Evolutionary conservation across 2,113 vertebrate species (phyloP).

Genomic region (Taxidea taxus): DNA sequence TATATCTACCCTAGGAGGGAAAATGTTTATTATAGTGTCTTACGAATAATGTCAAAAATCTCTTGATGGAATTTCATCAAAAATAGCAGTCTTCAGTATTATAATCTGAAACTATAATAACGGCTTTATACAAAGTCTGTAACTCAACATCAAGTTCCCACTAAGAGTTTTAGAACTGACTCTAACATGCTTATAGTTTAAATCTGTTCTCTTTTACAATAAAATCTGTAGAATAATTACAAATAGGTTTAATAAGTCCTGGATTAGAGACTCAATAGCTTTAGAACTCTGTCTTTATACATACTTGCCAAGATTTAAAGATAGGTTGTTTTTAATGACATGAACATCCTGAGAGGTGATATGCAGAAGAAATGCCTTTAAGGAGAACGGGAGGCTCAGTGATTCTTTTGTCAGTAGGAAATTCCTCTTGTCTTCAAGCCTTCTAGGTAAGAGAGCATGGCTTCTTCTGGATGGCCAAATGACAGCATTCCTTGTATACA

Average conservation of each 20-base stretch:
- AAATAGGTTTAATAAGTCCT: not conserved
- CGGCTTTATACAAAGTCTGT: not conserved
- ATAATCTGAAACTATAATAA: not conserved
- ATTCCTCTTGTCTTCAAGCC: not conserved
- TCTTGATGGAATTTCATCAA: not conserved
- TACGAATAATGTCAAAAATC: not conserved
- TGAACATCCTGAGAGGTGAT: not conserved
- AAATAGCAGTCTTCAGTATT: not conserved
- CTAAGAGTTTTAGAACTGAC: not conserved
- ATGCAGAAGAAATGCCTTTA: not conserved
- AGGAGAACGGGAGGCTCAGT: not conserved
- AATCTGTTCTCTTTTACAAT: constrained; percentile 22
- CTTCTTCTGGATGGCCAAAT: not conserved
- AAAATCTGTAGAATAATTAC: not conserved
- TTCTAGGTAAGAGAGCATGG: not conserved
- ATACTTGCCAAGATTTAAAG: not conserved
- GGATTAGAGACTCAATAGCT: not conserved
- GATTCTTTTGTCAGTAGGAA: not conserved
- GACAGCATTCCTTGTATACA: not conserved
- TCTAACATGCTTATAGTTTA: not conserved
- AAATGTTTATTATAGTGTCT: not conserved
- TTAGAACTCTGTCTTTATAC: not conserved
- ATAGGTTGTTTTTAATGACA: not conserved
- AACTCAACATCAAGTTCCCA: constrained; percentile 17
- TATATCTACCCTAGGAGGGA: not conserved